Evolutionary conservation across 2,888 invertebrate species (phyloP).

Genomic region (Bombylius major): DNA sequence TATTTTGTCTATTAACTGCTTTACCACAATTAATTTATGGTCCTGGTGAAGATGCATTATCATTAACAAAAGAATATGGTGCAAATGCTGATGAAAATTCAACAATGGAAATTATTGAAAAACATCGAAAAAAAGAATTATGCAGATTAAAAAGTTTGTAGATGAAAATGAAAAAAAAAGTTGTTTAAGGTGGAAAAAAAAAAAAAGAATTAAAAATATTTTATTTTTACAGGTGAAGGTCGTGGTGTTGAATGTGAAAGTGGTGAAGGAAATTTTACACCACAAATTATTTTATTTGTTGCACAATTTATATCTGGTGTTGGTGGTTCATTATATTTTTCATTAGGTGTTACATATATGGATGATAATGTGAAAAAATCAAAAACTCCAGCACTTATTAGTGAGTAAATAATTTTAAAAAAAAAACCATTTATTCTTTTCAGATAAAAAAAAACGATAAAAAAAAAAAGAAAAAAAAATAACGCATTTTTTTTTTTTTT

Average conservation of each 20-base stretch:
- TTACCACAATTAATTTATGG: conserved; percentile 57
- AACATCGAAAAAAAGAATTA: conserved; percentile 37
- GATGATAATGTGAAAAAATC: conserved; percentile 62
- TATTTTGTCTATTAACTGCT: conserved; percentile 53
- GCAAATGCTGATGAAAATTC: conserved; percentile 29
- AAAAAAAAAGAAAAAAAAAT: too few relatives aligned
- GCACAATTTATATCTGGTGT: conserved; percentile 60
- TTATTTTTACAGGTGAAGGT: conserved; percentile 12
- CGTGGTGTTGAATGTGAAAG: conserved; percentile 30
- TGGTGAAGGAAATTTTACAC: conserved; percentile 46
- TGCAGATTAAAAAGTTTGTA: conserved; percentile 30
- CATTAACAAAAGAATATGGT: conserved; percentile 48
- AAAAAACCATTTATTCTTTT: not conserved
- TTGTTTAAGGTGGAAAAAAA: too few relatives aligned
- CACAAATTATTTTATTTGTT: conserved; percentile 48
- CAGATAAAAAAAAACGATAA: not conserved
- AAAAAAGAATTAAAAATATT: too few relatives aligned
- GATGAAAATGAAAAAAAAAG: not conserved
- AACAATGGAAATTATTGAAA: conserved; percentile 29
- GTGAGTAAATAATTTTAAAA: conserved; percentile 42
- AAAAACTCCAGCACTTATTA: conserved; percentile 56
- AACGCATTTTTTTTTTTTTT: too few relatives aligned
- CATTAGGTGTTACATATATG: conserved; percentile 59
- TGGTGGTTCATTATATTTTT: conserved; percentile 55
- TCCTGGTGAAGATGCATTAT: conserved; percentile 51